Conservation (phyloP, 2,888 invertebrate genomes). For the Stenotaenia linearis region DNA sequence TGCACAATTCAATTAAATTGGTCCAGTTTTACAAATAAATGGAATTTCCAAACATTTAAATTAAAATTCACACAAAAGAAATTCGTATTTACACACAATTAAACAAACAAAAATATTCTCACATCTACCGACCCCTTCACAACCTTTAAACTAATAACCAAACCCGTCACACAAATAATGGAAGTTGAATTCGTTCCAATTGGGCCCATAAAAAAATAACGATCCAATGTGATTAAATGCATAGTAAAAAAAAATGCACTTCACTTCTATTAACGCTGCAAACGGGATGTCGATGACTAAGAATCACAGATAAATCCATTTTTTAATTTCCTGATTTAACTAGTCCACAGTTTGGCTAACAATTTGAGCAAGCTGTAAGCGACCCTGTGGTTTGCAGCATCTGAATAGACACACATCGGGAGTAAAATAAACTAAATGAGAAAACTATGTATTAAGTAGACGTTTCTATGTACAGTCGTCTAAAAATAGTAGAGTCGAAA, state of each 20-base stretch:
- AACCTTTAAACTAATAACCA: background rate
- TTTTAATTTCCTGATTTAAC: background rate
- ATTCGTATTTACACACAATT: background rate
- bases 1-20: constrained; percentile 5
- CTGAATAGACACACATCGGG: background rate
- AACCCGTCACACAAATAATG: background rate
- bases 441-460: background rate
- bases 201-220: background rate
- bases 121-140: background rate
- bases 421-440: background rate
- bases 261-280: background rate
- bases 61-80: background rate
- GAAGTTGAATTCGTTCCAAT: background rate
- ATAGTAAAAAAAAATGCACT: background rate
- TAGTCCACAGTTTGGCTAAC: background rate
- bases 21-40: background rate
- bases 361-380: constrained; percentile 2
- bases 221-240: background rate
- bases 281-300: background rate
- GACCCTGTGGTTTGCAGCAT: background rate
- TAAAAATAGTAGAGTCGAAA: background rate
- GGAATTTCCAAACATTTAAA: background rate
- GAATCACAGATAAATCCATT: constrained; percentile 14
- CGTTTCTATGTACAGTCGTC: background rate
- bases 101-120: background rate